Base-by-base conservation (phyloP, 1,140 invertebrate species). In the Hyposmocoma kahamanoa region DNA sequence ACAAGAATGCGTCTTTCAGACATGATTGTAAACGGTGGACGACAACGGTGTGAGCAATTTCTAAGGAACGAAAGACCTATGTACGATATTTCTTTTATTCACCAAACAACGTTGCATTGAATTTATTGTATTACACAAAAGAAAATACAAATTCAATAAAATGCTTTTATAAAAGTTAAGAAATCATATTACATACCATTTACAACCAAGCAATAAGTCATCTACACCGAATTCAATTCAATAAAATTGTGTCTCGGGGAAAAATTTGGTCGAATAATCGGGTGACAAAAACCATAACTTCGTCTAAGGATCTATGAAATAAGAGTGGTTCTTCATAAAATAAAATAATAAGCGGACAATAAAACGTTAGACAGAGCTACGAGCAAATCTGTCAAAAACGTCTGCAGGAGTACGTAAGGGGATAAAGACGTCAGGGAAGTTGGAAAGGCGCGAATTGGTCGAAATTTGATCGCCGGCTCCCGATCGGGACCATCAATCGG, bases 261-360 rank as follows among this genome's bases (percentile, higher is more conserved):
- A 72, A 75, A 70, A 77, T 79, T 75, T 73, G 64, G 53, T 64
- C 64, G 70, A 76, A 84, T 81, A 78, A 81, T 72, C 67, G 64
- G 52, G 62, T 55, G 63, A 72, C 72, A 77, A 78, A 78, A 74
- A 69, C 67, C 69, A 67, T 77, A 76, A 79, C 67, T 72, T 59
- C 53, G 52, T 74, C 75, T 80, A 71, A 76, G 62, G 52, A 56
- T 63, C 74, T 64, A 74, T 82, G 73, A 82, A 84, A 81, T 77
- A 84, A 73, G 76, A 82, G 76, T 78, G 72, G 67, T 70, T 79
- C 68, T 70, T 72, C 60, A 81, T 84, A 84, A 84, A 82, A 81
- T 81, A 72, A 84, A 83, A 82, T 82, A 82, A 84, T 84, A 84
- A 82, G 69, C 66, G 75, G 72, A 72, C 76, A 78, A 82, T 84